Base-by-base conservation (phyloP, 2,797 vertebrate species). In the Novumbra hubbsi region DNA sequence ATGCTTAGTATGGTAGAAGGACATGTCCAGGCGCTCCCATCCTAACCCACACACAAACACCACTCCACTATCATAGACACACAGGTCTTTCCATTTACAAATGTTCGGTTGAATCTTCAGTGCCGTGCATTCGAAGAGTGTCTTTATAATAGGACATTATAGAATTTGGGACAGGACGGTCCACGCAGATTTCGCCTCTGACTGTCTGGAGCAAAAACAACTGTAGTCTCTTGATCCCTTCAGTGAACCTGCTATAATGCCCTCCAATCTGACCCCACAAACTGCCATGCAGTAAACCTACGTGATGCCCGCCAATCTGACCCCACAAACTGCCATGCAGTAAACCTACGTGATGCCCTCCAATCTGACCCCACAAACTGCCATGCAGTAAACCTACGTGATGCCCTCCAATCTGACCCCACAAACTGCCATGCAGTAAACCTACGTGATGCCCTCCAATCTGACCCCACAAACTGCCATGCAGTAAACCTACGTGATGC, bases 91-190 rank as follows among this genome's bases (percentile, higher is more conserved):
- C 6, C 27, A 32, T 14, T 85, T 71, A 70, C 73, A 68, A 84
- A 91, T 90, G 88, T 91, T 89, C 80, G 1, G 15, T 28, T 1
- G 69, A 73, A 77, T 88, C 82, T 81, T 86, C 86, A 89, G 84
- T 85, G 85, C 83, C 79, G 48, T 57, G 63, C 76, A 88, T 87
- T 90, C 89, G 88, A 81, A 82, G 82, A 87, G 88, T 87, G 84
- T 92, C 84, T 24, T 76, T 90, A 85, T 91, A 91, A 90, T 92
- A 86, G 89, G 90, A 90, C 83, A 87, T 84, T 86, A 85, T 84
- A 74, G 38, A 85, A 79, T 87, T 87, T 75, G 88, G 83, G 88
- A 90, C 85, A 82, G 82, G 88, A 90, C 83, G 81, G 81, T 88
- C 82, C 60, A 50, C 82, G 30, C 21, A 60, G 52, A 76, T 75